Conservation (phyloP, 2,113 vertebrate species). For the Trematocara variabile region DNA sequence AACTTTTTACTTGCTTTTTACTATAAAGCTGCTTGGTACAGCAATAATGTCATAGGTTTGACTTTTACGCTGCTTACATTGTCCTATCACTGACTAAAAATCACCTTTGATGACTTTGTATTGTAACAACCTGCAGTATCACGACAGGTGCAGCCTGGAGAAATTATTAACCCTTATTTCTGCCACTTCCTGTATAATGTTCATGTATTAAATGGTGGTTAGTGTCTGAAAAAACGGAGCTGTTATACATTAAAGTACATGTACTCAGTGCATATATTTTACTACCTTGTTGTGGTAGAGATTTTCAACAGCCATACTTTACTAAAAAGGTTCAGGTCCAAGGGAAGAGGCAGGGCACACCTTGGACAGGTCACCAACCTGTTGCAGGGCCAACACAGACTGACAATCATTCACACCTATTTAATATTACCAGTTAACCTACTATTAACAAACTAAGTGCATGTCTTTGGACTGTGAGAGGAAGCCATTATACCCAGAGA, state of each 20-base stretch:
- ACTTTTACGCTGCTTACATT: background rate
- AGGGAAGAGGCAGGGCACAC: background rate
- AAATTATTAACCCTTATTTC: background rate
- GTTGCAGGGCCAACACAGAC: background rate
- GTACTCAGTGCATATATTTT: background rate
- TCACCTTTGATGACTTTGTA: background rate
- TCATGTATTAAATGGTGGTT: background rate
- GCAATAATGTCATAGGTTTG: background rate
- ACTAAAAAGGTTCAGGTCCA: background rate
- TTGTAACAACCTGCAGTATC: background rate
- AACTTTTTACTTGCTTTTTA: background rate
- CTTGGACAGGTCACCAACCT: background rate
- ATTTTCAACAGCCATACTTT: background rate
- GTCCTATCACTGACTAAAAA: background rate
- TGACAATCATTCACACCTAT: background rate
- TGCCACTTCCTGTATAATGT: background rate
- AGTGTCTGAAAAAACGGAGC: background rate
- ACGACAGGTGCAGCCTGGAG: background rate
- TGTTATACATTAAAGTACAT: background rate
- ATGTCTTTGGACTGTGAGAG: background rate
- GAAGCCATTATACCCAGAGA: background rate
- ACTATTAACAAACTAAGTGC: background rate
- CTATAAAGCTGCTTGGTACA: background rate
- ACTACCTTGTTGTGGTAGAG: background rate
- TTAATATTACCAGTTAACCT: background rate